A percentile compares a stretch with the other conserved stretches of the same genome.
Conservation (phyloP, 2,888 invertebrate genomes). For the Phorcus lineatus region DNA sequence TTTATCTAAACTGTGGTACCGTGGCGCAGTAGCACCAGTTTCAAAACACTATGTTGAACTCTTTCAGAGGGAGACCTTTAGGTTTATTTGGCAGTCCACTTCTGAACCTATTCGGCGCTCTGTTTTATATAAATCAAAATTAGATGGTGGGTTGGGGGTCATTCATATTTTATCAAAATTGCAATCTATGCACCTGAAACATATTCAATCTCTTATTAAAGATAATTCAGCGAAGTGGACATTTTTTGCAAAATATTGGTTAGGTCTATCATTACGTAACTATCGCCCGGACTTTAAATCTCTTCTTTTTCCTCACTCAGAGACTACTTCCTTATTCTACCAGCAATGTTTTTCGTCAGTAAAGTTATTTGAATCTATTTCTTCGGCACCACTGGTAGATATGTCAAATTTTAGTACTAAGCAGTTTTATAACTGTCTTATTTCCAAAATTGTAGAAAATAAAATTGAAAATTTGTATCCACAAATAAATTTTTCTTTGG, state of each 20-base stretch:
- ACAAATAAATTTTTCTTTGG: neutral
- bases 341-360: slow-evolving; percentile 12
- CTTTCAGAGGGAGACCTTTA: slow-evolving; percentile 27
- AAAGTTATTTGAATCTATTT: neutral
- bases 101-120: slow-evolving; percentile 15
- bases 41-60: slow-evolving; percentile 26
- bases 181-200: slow-evolving; percentile 28
- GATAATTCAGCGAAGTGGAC: slow-evolving; percentile 30
- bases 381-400: neutral
- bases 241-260: slow-evolving; percentile 27
- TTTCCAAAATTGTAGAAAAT: neutral
- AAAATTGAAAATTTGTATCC: neutral
- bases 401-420: neutral
- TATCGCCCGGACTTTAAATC: slow-evolving; percentile 7
- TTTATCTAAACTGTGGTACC: slow-evolving; percentile 31
- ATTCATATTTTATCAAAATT: slow-evolving; percentile 29
- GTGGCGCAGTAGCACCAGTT: slow-evolving; percentile 8
- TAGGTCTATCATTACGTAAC: slow-evolving; percentile 22
- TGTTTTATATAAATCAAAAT: slow-evolving; percentile 27
- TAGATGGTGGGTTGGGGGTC: slow-evolving; percentile 32
- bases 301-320: slow-evolving; percentile 34
- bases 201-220: slow-evolving; percentile 29
- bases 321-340: slow-evolving; percentile 30
- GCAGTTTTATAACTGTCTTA: neutral
- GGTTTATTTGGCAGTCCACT: slow-evolving; percentile 31